Evolutionary conservation across 2,797 vertebrate species (phyloP), one percentile per base, ranked within the genome.

Genomic region (Cichlasoma orientale): DNA sequence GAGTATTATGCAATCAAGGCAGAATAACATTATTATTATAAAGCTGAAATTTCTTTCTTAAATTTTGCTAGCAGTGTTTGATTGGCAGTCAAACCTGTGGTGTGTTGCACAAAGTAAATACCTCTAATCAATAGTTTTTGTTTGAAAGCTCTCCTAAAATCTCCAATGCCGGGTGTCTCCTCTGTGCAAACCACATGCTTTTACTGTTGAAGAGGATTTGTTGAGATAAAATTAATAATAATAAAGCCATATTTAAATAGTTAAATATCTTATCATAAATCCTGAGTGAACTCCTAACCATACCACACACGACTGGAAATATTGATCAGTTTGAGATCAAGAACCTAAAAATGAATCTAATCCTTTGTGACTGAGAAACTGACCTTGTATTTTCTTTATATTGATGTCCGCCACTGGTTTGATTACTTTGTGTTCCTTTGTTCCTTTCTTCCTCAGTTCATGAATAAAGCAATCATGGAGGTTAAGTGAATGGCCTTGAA

Each of bases 391-490:
- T 78, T 74, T 86, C 63, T 75, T 74, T 19, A 52, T 74, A 86
- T 86, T 88, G 80, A 89, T 80, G 73, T 84, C 83, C 1, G 10
- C 79, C 33, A 38, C 21, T 77, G 54, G 72, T 77, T 90, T 90
- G 84, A 91, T 92, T 88, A 85, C 84, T 82, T 82, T 80, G 38
- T 82, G 72, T 82, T 83, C 56, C 75, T 88, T 82, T 84, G 56
- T 89, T 82, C 56, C 16, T 74, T 82, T 61, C 54, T 79, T 80
- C 54, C 74, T 68, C 74, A 82, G 74, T 86, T 90, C 82, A 92
- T 92, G 86, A 93, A 92, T 92, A 88, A 94, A 90, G 84, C 80
- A 91, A 91, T 89, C 86, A 89, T 58, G 33, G 70, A 89, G 83
- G 83, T 90, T 92, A 88, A 90, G 81, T 85, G 80, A 92, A 89